Evolutionary conservation across 2,113 vertebrate species (phyloP), one percentile per base, ranked within the genome.

Genomic region (Hirundichthys speculiger): DNA sequence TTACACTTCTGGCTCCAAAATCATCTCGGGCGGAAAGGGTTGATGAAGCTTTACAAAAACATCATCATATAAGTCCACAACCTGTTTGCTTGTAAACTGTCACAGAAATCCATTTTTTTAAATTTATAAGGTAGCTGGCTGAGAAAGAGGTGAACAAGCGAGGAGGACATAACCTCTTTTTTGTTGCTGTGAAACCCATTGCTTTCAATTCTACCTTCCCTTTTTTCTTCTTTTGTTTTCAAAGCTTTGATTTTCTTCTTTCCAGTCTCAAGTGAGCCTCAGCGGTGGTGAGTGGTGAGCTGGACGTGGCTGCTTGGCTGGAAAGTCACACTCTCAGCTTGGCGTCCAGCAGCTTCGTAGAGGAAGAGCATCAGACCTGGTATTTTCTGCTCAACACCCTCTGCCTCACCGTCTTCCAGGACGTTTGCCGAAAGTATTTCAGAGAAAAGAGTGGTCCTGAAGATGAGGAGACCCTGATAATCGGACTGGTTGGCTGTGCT

Each of bases 311-410:
- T 99, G 48, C 90, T 97, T 98, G 46, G 59, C 89, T 2, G 98
- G 98, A 52, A 97, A 93, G 94, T 65, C 95, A 99, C 56, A 94
- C 94, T 16, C 75, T 96, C 71, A 98, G 95, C 80, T 89, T 99
- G 80, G 94, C 93, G 0, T 90, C 96, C 52, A 98, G 96, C 92
- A 99, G 97, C 86, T 98, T 98, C 10, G 88, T 99, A 2, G 98
- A 99, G 86, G 97, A 99, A 64, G 98, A 99, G 67, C 98, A 99
- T 79, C 97, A 99, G 80, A 98, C 94, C 13, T 99, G 98, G 98
- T 98, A 98, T 90, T 99, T 99, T 71, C 93, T 99, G 45, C 79
- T 95, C 79, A 98, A 84, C 82, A 98, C 97, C 0, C 94, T 99
- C 61, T 97, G 96, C 82, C 90, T 99, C 72, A 89, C 89, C 15